Conservation (phyloP, 2,113 vertebrate species). For the Onychostruthus taczanowskii region DNA sequence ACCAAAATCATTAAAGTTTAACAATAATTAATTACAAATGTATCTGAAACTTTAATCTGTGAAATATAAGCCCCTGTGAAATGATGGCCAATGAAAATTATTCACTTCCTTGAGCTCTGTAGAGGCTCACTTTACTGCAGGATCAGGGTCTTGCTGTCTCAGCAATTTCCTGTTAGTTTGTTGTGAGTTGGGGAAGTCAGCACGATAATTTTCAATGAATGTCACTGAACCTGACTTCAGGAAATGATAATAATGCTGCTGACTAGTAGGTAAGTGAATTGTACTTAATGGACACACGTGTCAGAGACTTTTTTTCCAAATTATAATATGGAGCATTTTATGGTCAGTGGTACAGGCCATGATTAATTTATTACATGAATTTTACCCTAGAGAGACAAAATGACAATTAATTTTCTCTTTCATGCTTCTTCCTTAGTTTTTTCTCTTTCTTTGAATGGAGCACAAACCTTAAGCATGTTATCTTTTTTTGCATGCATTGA, state of each 20-base stretch:
- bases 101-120: not conserved
- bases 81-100: not conserved
- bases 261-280: not conserved
- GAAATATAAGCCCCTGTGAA: not conserved
- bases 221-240: not conserved
- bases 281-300: not conserved
- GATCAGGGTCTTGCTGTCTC: not conserved
- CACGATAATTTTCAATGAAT: not conserved
- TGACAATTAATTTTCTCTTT: conserved; percentile 1
- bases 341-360: not conserved
- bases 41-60: not conserved
- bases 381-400: not conserved
- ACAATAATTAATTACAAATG: not conserved
- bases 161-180: not conserved
- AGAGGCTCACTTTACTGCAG: not conserved
- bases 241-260: not conserved
- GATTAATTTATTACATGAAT: not conserved
- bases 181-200: not conserved
- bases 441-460: conserved; percentile 22
- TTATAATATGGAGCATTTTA: conserved; percentile 59
- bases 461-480: conserved; percentile 23
- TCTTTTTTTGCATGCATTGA: conserved; percentile 19
- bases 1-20: not conserved
- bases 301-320: not conserved
- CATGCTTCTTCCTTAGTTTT: conserved; percentile 30